Base-by-base conservation (phyloP, 2,113 vertebrate genomes). In the Bufo bufo region DNA sequence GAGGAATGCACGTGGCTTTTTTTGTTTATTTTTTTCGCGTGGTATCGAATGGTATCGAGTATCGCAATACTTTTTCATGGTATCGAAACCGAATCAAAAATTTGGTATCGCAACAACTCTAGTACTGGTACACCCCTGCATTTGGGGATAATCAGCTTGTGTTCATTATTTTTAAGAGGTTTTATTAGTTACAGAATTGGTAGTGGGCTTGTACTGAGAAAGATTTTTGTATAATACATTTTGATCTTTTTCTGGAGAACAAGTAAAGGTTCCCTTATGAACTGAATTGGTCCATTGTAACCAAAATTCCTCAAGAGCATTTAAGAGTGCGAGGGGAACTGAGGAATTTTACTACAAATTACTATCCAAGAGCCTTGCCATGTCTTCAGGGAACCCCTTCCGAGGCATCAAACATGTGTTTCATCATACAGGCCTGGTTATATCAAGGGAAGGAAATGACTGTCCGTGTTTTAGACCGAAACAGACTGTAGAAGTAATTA, bases 211-310 rank as follows among this genome's bases (percentile, higher is more conserved):
- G 20, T 56, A 58, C 20, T 4, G 12, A 52, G 17, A 19, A 14
- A 6, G 20, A 23, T 33, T 56, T 58, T 59, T 45, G 6, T 14
- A 45, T 10, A 61, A 10, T 10, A 81, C 23, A 19, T 45, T 14
- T 19, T 43, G 12, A 7, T 10, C 23, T 81, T 78, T 56, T 54
- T 69, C 65, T 69, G 49, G 43, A 17, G 12, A 77, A 77, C 58
- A 71, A 66, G 49, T 50, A 11, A 84, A 52, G 47, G 20, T 84
- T 83, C 17, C n/a, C 81, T 77, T 88, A 58, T 88, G 80, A 59
- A 77, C 71, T 84, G 80, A 88, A 88, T 88, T 88, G 87, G 87
- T 81, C 80, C 87, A 77, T 88, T 88, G 87, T 88, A 88, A 33
- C 47, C 71, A 77, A 61, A 77, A 88, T 88, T 88, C 87, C 80